A percentile compares a stretch with the other conserved stretches of the same genome.
phyloP scores from a whole-genome alignment of 2,797 vertebrate species.

The Allobates femoralis region DNA sequence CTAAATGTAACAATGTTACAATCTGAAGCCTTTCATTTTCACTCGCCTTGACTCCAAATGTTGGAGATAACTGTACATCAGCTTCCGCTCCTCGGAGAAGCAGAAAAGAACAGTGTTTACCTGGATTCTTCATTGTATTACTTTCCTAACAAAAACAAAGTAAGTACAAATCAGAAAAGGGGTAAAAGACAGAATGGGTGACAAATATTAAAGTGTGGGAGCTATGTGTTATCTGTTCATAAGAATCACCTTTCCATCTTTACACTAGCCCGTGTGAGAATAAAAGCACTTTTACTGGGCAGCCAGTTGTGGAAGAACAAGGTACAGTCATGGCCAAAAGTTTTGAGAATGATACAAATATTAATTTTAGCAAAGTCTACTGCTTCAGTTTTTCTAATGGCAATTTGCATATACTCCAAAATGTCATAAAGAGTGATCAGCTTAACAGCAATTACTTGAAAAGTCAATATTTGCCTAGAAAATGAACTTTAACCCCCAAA shows the following conservation, averaged over 20 bases:
- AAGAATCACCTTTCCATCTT: neutral
- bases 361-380: too few species aligned
- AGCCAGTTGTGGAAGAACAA: neutral
- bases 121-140: constrained; percentile 50
- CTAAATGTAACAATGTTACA: neutral
- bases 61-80: constrained; percentile 26
- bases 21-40: neutral
- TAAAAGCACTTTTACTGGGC: neutral
- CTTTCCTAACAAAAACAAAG: too few species aligned
- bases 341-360: too few species aligned
- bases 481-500: too few species aligned
- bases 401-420: too few species aligned
- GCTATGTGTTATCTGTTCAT: neutral
- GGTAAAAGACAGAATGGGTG: neutral
- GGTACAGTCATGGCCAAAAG: too few species aligned
- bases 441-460: too few species aligned
- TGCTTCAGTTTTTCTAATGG: too few species aligned
- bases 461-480: too few species aligned
- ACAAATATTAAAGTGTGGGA: neutral
- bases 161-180: neutral
- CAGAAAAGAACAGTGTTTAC: constrained; percentile 45
- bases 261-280: neutral
- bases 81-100: constrained; percentile 53
- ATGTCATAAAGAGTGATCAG: too few species aligned
- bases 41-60: constrained; percentile 44